Evolutionary conservation across 2,113 vertebrate genomes (phyloP), one percentile per base, ranked within the genome.

Genomic region (Cyanoderma ruficeps): DNA sequence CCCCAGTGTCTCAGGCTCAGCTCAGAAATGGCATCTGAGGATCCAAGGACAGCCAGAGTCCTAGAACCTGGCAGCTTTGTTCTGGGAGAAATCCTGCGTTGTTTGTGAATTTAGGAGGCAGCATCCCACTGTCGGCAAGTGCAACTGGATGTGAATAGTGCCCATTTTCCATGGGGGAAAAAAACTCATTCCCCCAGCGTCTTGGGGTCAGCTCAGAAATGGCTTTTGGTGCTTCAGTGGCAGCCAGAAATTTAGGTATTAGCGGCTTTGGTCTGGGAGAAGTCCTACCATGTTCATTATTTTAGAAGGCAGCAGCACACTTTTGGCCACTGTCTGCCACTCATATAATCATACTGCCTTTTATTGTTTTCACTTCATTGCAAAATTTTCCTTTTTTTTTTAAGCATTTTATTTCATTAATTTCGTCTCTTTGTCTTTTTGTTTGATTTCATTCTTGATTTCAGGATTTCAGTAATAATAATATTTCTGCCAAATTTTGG

Each of bases 111-210:
- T 33, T 12, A 15, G 28, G 28, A 25, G 35, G 22, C 2, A 4
- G 57, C 30, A 77, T 18, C 57, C 10, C 17, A n/a, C 59, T 21
- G 18, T 27, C 2, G 0, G 4, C 46, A 28, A 39, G 35, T 15
- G 35, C 1, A 2, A 61, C 22, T 33, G 28, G 46, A 41, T 2
- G 4, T 0, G 4, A 63, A n/a, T 1, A 1, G 14, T 27, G 30
- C 30, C 23, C 23, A 15, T 52, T 52, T 78, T 52, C 46, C 17
- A 63, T n/a, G 30, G 35, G 42, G 22, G 17, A 11, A 27, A 50
- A 24, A 15, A 15, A 2, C 31, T 12, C 13, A 15, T 33, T 11
- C 14, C 25, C 24, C 27, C 35, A 23, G 13, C 27, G 17, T 63
- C 57, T 50, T 0, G 0, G 13, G 28, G 30, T 41, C 23, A 52